phyloP scores from a whole-genome alignment of 2,797 vertebrate genomes.

The Diplodus puntazzo region DNA sequence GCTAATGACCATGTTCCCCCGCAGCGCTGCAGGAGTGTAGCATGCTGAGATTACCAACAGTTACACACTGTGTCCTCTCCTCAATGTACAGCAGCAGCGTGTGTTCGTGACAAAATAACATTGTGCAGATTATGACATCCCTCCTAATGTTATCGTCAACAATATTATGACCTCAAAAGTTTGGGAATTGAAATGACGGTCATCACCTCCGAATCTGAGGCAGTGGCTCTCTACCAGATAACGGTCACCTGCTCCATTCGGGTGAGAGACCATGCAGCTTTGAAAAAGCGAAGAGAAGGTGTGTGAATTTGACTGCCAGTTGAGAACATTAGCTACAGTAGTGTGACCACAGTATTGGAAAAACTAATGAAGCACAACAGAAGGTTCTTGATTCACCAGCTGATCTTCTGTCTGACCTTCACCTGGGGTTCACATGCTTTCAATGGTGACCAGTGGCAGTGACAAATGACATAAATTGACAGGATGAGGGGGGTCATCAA shows the following conservation, averaged over 20 bases:
- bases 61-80: not conserved
- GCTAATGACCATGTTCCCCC: constrained; percentile 55
- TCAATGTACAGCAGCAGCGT: constrained; percentile 14
- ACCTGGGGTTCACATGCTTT: constrained; percentile 15
- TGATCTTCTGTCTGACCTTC: constrained; percentile 31
- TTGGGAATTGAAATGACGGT: not conserved
- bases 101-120: constrained; percentile 9
- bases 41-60: constrained; percentile 7
- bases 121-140: not conserved
- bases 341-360: not conserved
- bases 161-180: not conserved
- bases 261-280: not conserved
- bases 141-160: constrained; percentile 3
- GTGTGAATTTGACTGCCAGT: constrained; percentile 6
- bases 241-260: constrained; percentile 10
- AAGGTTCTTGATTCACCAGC: constrained; percentile 14
- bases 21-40: constrained; percentile 20
- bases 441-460: constrained; percentile 8
- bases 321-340: not conserved
- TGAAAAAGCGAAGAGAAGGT: not conserved
- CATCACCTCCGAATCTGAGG: not conserved
- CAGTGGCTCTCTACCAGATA: not conserved
- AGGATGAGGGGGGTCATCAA: constrained; percentile 33
- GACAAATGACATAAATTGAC: constrained; percentile 40
- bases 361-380: constrained; percentile 8